Percentiles rank a stretch among this genome's conserved stretches.
Evolutionary conservation across 2,113 vertebrate genomes (phyloP).

Genomic region (Scopus umbretta): DNA sequence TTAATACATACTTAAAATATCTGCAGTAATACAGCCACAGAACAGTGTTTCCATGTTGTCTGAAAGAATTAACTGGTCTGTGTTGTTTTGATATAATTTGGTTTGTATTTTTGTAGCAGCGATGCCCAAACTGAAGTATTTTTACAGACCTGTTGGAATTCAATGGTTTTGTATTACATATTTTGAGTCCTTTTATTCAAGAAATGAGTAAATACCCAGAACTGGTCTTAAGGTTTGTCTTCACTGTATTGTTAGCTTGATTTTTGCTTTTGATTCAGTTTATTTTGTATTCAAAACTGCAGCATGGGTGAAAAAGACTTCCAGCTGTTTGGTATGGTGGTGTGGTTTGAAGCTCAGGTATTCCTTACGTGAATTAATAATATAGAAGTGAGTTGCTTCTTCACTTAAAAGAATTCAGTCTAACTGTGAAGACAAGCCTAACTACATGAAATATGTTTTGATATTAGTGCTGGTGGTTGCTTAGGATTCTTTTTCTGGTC

Average conservation of each 20-base stretch:
- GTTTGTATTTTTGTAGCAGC: not conserved
- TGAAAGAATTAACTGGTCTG: not conserved
- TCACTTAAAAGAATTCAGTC: not conserved
- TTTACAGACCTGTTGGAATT: not conserved
- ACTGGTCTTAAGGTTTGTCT: not conserved
- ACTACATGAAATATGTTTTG: not conserved
- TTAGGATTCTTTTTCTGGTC: not conserved
- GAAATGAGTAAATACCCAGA: not conserved
- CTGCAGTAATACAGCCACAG: not conserved
- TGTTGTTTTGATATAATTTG: not conserved
- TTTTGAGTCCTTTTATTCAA: not conserved
- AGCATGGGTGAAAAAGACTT: not conserved
- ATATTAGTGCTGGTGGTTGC: not conserved
- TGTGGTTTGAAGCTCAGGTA: not conserved
- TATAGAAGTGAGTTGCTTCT: not conserved
- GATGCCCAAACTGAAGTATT: not conserved
- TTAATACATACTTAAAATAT: not conserved
- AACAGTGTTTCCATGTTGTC: not conserved
- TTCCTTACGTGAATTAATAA: not conserved
- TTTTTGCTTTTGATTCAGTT: not conserved
- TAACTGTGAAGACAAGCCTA: not conserved
- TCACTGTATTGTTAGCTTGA: not conserved
- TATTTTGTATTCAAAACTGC: not conserved
- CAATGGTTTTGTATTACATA: not conserved
- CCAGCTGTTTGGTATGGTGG: not conserved